Conservation (phyloP, 2,888 invertebrate species). For the Tetragonisca angustula region DNA sequence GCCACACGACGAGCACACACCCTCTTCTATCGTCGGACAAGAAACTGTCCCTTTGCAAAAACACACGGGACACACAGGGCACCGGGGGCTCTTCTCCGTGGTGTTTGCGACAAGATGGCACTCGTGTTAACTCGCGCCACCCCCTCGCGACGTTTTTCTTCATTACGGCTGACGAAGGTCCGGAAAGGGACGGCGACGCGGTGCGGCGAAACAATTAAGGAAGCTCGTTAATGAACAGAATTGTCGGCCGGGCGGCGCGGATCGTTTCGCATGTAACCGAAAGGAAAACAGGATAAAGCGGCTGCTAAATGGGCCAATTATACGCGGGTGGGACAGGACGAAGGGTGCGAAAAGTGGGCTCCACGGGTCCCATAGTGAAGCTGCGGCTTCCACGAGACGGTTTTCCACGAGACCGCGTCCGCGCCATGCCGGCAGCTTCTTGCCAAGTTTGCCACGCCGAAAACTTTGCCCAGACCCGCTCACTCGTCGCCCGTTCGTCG, state of each 20-base stretch:
- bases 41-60: background rate
- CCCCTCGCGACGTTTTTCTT: constrained; percentile 25
- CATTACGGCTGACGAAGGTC: constrained; percentile 26
- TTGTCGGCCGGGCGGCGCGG: constrained; percentile 59
- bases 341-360: constrained; percentile 66
- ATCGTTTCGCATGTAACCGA: constrained; percentile 70
- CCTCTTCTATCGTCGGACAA: no score
- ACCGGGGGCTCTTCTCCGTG: background rate
- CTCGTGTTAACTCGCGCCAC: background rate
- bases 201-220: constrained; percentile 67
- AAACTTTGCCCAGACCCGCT: constrained; percentile 18
- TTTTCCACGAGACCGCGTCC: constrained; percentile 35
- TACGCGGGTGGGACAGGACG: constrained; percentile 55
- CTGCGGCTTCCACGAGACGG: constrained; percentile 24
- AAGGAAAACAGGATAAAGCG: constrained; percentile 72
- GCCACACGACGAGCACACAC: no score
- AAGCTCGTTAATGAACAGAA: constrained; percentile 69
- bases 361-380: constrained; percentile 42
- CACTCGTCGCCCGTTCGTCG: constrained; percentile 36
- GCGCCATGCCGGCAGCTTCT: constrained; percentile 44
- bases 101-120: background rate
- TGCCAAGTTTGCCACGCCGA: constrained; percentile 32
- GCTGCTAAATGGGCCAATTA: constrained; percentile 74
- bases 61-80: no score
- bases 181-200: background rate